Percentiles rank a stretch among this genome's conserved stretches.
Conservation (phyloP, 2,888 invertebrate species). For the Craniophora ligustri region DNA sequence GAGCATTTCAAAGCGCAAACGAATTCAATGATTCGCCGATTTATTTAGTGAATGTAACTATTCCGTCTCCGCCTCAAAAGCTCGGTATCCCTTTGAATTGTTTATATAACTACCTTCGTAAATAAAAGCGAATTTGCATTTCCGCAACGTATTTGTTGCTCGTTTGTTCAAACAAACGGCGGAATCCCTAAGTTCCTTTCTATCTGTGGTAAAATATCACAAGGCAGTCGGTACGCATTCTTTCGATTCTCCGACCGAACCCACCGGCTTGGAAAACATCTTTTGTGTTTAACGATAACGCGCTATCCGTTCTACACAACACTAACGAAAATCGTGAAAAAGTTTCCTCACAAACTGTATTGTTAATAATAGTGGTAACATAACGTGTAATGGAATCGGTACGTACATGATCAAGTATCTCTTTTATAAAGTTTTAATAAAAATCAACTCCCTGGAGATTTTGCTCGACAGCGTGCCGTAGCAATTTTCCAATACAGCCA, state of each 20-base stretch:
- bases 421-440: slow-evolving; percentile 79
- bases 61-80: slow-evolving; percentile 68
- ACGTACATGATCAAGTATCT: slow-evolving; percentile 63
- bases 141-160: slow-evolving; percentile 78
- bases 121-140: slow-evolving; percentile 81
- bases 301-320: slow-evolving; percentile 19
- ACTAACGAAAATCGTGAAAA: slow-evolving; percentile 42
- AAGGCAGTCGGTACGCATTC: slow-evolving; percentile 77
- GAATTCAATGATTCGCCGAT: slow-evolving; percentile 36
- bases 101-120: slow-evolving; percentile 60
- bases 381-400: slow-evolving; percentile 52
- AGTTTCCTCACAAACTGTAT: slow-evolving; percentile 52
- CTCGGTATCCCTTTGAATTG: slow-evolving; percentile 79
- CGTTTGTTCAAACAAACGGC: slow-evolving; percentile 79
- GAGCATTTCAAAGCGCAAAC: slow-evolving; percentile 34
- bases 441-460: slow-evolving; percentile 76
- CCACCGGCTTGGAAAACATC: slow-evolving; percentile 80
- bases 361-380: slow-evolving; percentile 62
- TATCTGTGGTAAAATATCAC: slow-evolving; percentile 82
- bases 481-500: slow-evolving; percentile 86
- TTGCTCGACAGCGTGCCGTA: slow-evolving; percentile 60
- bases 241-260: slow-evolving; percentile 67
- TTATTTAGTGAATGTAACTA: slow-evolving; percentile 62
- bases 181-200: slow-evolving; percentile 78
- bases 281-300: slow-evolving; percentile 65